Base-by-base conservation (phyloP, 30 jellyfish, hydroid and myxozoan species). In the Aurelia aurita region DNA sequence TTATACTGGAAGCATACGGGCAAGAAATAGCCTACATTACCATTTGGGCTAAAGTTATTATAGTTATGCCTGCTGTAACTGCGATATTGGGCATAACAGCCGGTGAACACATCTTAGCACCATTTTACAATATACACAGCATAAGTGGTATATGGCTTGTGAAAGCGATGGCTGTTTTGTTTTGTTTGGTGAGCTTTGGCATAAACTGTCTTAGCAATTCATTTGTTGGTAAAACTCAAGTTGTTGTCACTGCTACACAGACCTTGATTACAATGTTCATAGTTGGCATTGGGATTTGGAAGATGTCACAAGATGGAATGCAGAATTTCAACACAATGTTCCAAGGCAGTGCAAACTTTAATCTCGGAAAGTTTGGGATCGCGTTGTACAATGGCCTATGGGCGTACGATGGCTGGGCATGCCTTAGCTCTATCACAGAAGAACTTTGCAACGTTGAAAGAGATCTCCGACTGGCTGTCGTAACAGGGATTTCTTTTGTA, bases 341-440 rank as follows among this genome's bases (percentile, higher is more conserved):
- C 12, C 28, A 58, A 20, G 32, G 32, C 0, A 22, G 32, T 26
- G 32, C n/a, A 5, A 22, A 22, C 13, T 58, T 58, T 20, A 14
- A 58, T 58, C 32, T 58, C 16, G 70, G 70, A 20, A 58, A n/a
- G 29, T 64, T 64, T 64, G 76, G 76, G 12, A 64, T 70, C 35
- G 82, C 82, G 29, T 39, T 70, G 28, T 70, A 20, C 32, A 26
- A 26, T 12, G 70, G 32, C 13, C 32, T 58, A 10, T 58, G 70
- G 70, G 28, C 70, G 0, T 39, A 70, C 23, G 34, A 39, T 29
- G 82, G 82, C 27, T 70, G 82, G 82, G 82, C 55, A 20, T 20
- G 27, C 23, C 39, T 70, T 39, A 39, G 27, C 28, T 18, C 66
- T 2, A 60, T 70, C 35, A 19, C 66, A 16, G 82, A 70, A 70